phyloP scores from a whole-genome alignment of 2,797 vertebrate genomes.

The Ptychobarbus kaznakovi region DNA sequence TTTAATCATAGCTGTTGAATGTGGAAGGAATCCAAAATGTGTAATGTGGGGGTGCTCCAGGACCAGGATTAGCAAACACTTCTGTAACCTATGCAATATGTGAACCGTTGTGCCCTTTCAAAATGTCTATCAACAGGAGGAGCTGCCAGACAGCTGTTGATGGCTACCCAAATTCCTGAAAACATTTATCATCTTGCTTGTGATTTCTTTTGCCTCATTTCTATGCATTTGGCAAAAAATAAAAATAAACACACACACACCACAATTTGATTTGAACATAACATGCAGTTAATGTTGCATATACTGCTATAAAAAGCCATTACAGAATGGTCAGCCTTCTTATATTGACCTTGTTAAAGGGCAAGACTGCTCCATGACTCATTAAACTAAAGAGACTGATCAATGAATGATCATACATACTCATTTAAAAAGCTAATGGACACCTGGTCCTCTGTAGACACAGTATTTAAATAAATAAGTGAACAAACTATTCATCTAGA shows the following conservation, averaged over 20 bases:
- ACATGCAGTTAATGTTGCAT: background rate
- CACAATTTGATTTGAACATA: background rate
- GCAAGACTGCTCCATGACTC: background rate
- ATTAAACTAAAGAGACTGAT: background rate
- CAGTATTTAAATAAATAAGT: background rate
- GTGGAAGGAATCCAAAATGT: background rate
- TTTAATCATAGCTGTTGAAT: background rate
- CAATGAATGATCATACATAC: background rate
- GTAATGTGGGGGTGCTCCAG: background rate
- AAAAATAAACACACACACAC: background rate
- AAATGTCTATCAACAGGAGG: background rate
- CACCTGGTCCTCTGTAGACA: background rate
- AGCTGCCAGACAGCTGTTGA: background rate
- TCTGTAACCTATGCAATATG: background rate
- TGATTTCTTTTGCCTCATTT: background rate
- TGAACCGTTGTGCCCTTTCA: background rate
- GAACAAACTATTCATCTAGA: background rate
- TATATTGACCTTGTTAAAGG: constrained; percentile 19
- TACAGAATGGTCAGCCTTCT: background rate
- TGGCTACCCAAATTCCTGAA: background rate
- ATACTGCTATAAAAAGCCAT: background rate
- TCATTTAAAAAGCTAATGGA: background rate
- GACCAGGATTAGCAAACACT: constrained; percentile 9
- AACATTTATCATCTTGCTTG: background rate
- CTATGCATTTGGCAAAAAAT: background rate